Conservation (phyloP, 2,113 vertebrate genomes). For the Motacilla alba region DNA sequence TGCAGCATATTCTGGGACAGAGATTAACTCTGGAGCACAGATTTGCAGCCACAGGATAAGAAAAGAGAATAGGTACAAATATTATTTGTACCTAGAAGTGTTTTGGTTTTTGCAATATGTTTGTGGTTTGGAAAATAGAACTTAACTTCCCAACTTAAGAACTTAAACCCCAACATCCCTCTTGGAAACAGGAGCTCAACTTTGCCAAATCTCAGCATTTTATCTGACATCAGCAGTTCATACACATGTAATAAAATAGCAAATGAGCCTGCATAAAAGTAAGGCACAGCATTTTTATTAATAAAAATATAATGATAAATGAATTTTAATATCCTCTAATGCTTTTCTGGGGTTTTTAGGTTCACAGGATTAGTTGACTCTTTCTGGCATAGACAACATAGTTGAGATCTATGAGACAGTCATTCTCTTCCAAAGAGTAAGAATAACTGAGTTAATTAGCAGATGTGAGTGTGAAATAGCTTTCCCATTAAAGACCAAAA, state of each 20-base stretch:
- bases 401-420: not conserved
- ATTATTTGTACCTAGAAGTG: not conserved
- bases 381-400: not conserved
- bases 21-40: not conserved
- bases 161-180: not conserved
- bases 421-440: slow-evolving; percentile 10
- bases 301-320: not conserved
- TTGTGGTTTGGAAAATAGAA: not conserved
- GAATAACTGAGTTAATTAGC: slow-evolving; percentile 48
- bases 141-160: not conserved
- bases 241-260: not conserved
- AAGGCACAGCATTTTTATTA: not conserved
- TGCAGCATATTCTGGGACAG: not conserved
- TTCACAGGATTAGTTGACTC: not conserved
- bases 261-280: not conserved
- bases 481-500: not conserved
- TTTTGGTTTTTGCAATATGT: not conserved
- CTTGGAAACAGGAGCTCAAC: not conserved
- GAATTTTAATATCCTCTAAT: not conserved
- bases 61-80: not conserved
- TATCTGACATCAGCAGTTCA: not conserved
- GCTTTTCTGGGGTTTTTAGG: not conserved
- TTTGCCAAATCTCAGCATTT: not conserved
- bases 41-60: not conserved
- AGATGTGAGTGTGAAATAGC: not conserved